Base-by-base conservation (phyloP, 2,888 invertebrate species). In the Galerucella nymphaeae region DNA sequence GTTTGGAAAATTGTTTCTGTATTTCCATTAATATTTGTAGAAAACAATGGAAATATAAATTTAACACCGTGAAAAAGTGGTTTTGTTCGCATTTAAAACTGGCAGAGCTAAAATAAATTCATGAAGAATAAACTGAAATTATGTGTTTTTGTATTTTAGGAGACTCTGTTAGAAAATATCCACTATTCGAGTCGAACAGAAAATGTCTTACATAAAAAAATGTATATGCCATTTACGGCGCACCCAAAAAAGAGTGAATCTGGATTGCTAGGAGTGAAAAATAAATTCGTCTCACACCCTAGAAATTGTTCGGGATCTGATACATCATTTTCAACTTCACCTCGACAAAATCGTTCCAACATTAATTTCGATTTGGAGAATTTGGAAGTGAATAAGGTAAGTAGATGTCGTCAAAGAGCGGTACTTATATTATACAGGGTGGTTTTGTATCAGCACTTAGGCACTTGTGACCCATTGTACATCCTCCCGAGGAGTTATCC, bases 321-420 rank as follows among this genome's bases (percentile, higher is more conserved):
- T 23, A 74, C 75, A 2, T 72, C 67, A 1, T 50, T 73, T 0
- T 73, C 74, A n/a, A 58, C 55, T 48, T 74, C 77, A 20, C 72
- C 79, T 0, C 69, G 69, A 42, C 42, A 41, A 41, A 62, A 62
- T 62, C 38, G 61, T 38, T 75, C 59, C 23, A 70, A 63, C 50
- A 41, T 70, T 45, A 64, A 57, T 57, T 14, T 70, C 23, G 68
- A 70, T 1, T 18, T 68, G 38, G 70, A 69, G 11, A 69, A 57
- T 58, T 70, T 66, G 23, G 55, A 72, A 38, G 59, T 66, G 66
- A 77, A 74, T 62, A 77, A 79, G 71, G 78, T 79, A 73, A 63
- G 64, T 9, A 38, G 30, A 38, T 38, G 30, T 38, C 30, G 8
- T 6, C 30, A 38, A 38, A 38, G 30, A 38, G 8, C 1, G 6